Conservation (phyloP, 2,888 invertebrate genomes). For the Caradrina kadenii region DNA sequence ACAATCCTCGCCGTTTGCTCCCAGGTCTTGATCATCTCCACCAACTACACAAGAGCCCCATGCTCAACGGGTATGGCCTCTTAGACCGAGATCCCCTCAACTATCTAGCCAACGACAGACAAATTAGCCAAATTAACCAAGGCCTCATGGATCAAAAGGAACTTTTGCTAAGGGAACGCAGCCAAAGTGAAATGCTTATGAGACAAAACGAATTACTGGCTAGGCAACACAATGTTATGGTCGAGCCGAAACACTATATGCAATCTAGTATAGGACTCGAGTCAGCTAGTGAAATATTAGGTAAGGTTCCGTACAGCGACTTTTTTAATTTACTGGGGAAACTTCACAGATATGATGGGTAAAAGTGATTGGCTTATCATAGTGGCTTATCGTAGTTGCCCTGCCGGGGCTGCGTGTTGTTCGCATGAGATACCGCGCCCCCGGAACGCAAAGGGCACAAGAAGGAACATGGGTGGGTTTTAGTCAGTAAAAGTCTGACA, state of each 20-base stretch:
- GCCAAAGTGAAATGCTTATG: slow-evolving; percentile 82
- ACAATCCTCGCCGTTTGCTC: slow-evolving; percentile 64
- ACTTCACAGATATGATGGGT: slow-evolving; percentile 5
- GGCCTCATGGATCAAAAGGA: slow-evolving; percentile 83
- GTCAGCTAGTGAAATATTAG: slow-evolving; percentile 88
- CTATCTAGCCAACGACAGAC: slow-evolving; percentile 84
- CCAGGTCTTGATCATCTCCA: slow-evolving; percentile 78
- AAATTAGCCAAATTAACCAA: slow-evolving; percentile 84
- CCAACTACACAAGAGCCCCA: slow-evolving; percentile 80
- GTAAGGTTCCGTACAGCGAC: slow-evolving; percentile 67
- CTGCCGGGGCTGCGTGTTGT: no score
- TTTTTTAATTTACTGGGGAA: slow-evolving; percentile 29
- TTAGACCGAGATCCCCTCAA: slow-evolving; percentile 71
- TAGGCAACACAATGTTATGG: slow-evolving; percentile 81
- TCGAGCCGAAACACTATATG: slow-evolving; percentile 85
- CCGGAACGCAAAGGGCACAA: no score
- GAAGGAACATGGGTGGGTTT: no score
- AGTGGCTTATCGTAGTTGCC: no score
- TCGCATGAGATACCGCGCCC: no score
- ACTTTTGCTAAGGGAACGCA: slow-evolving; percentile 79
- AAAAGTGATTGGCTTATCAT: background rate
- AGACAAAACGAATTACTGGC: slow-evolving; percentile 84
- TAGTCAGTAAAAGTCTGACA: no score
- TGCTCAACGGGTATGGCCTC: slow-evolving; percentile 84
- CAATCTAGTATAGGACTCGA: slow-evolving; percentile 85